Base-by-base conservation (phyloP, 1,140 invertebrate species). In the Zophobas morio region DNA sequence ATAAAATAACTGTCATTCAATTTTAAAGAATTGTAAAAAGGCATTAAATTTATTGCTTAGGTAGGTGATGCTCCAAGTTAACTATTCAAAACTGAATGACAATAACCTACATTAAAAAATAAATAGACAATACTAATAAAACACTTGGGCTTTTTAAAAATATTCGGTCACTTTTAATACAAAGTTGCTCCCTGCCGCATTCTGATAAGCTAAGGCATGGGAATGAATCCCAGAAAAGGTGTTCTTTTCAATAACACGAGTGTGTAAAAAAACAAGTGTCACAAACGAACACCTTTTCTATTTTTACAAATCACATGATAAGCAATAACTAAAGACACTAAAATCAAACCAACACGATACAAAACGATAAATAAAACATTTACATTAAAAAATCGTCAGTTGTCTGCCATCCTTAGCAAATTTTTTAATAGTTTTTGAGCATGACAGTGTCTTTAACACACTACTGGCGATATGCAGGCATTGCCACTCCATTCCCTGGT, bases 391-490 rank as follows among this genome's bases (percentile, higher is more conserved):
- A 63, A 66, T 60, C 6, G 6, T 51, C 39, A 66, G 40, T 66
- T 66, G 60, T 66, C 60, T 66, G 60, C 60, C 37, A 66, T 40
- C 60, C n/a, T 66, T 66, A 42, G 39, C 54, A 40, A 73, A 73
- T 73, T 73, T 53, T 73, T 56, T 73, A 73, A 73, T 47, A 73
- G 71, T 73, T 74, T 74, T 81, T 79, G 79, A 81, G 79, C 79
- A 75, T 81, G 74, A 80, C 49, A 80, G 60, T 80, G 70, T 54
- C 73, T 72, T 75, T 42, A 37, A 71, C 46, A 73, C 51, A 78
- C 76, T 81, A 89, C 87, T 89, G 88, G 42, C 88, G 86, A 83
- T 88, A 89, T 51, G 85, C 75, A 75, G 89, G 88, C 73, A 87
- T 86, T 57, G 89, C 85, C 78, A 86, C 81, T 46, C 82, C 81